Conservation (phyloP, 2,113 vertebrate genomes). For the Pollimyrus isidori region DNA sequence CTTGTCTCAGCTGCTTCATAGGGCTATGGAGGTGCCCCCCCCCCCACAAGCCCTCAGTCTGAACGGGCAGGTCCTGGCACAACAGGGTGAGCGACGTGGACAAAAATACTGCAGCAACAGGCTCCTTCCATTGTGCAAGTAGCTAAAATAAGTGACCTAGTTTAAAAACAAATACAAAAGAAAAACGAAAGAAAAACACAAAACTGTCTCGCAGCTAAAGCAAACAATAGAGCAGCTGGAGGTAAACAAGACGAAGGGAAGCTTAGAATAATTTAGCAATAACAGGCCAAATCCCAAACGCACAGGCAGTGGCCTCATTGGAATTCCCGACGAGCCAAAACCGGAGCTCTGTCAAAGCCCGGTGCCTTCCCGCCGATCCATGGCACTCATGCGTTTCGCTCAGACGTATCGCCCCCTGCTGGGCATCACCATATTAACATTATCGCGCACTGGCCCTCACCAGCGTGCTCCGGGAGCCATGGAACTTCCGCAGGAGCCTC, state of each 20-base stretch:
- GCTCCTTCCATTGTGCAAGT: background rate
- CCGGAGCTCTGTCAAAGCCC: background rate
- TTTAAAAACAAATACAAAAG: background rate
- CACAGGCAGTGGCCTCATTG: background rate
- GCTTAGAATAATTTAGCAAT: background rate
- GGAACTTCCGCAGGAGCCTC: slow-evolving; percentile 69
- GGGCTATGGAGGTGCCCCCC: background rate
- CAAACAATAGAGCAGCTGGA: background rate
- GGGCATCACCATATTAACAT: background rate
- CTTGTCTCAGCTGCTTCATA: background rate
- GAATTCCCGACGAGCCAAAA: background rate
- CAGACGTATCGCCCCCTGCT: background rate
- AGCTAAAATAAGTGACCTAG: background rate
- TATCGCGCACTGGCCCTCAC: slow-evolving; percentile 58
- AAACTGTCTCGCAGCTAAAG: background rate
- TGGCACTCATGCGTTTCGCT: background rate
- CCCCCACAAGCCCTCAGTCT: background rate
- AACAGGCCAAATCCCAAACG: background rate
- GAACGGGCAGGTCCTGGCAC: background rate
- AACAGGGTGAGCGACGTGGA: background rate
- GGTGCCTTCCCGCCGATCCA: background rate
- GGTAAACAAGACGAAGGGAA: background rate
- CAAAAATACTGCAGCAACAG: background rate
- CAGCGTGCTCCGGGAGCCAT: slow-evolving; percentile 66
- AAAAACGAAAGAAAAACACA: background rate